A percentile compares a stretch with the other conserved stretches of the same genome.
phyloP scores from a whole-genome alignment of 2,113 vertebrate species.

The Salvator merianae region DNA sequence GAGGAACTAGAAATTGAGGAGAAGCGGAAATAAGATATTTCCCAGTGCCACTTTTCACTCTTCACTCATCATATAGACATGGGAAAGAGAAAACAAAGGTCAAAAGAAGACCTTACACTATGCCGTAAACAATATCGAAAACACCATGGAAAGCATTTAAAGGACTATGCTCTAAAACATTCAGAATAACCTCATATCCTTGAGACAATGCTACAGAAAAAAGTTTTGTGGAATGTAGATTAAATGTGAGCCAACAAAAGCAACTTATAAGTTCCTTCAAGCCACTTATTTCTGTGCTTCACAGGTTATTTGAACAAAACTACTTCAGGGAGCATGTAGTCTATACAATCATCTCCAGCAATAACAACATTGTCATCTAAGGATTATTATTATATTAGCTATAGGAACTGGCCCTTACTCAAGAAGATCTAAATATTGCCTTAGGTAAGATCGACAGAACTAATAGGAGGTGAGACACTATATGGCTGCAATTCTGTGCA shows the following conservation, averaged over 20 bases:
- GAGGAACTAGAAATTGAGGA: neutral
- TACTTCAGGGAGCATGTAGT: conserved; percentile 43
- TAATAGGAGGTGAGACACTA: no score
- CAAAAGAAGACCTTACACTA: neutral
- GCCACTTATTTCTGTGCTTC: conserved; percentile 40
- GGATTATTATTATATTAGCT: conserved; percentile 56
- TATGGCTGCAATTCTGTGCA: no score
- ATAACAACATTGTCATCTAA: conserved; percentile 48
- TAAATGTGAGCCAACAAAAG: conserved; percentile 17
- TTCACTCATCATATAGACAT: no score
- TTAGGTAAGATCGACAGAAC: neutral
- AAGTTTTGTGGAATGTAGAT: neutral
- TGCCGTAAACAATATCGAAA: no score
- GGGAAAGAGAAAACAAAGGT: neutral
- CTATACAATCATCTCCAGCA: conserved; percentile 32
- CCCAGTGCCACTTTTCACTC: neutral
- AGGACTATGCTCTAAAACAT: no score
- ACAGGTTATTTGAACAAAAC: conserved; percentile 52
- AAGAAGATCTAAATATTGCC: conserved; percentile 41
- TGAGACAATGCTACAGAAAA: neutral
- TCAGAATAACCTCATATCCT: neutral
- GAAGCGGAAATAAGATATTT: neutral
- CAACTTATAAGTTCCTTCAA: conserved; percentile 35
- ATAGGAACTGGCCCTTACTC: conserved; percentile 60
- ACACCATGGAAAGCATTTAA: no score